Evolutionary conservation across 2,113 vertebrate species (phyloP), one percentile per base, ranked within the genome.

Genomic region (Hymenochirus boettgeri): DNA sequence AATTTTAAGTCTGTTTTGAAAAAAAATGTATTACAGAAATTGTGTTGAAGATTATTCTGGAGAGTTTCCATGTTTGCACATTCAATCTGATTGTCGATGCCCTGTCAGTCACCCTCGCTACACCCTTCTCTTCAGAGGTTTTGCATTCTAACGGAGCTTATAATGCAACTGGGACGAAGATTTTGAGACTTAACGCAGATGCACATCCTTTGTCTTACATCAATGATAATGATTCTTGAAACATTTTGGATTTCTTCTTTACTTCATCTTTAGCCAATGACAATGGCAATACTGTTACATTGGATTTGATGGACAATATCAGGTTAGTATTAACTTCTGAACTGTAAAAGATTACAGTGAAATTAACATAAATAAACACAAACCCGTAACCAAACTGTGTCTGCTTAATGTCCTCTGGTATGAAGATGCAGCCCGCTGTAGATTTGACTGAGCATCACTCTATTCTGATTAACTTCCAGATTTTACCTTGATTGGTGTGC

Each of bases 231-330:
- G 88, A 96, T 72, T n/a, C 80, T 92, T 60, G 87, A 85, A 9
- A 96, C 94, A 31, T 66, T 83, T 0, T 98, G 94, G 95, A 77
- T 94, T 64, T 95, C 94, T 2, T 84, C 76, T 57, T 77, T 90
- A 26, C 90, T 96, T 78, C 82, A 15, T 47, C 74, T 7, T 70
- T 72, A 42, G 75, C 85, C 58, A 75, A 92, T 70, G 77, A 90
- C 48, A 71, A 64, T 74, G 91, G 92, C 61, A 66, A 95, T 73
- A 83, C 79, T 7, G 74, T 96, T 65, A 90, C 88, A 3, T 58
- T 96, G 72, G 88, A 97, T 79, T n/a, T n/a, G n/a, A 92, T 55
- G 94, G 93, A 76, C 88, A 91, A 53, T n/a, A 93, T 77, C 90
- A 97, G 92, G 94, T 96, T 86, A 84, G 29, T 48, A 24, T 35